A percentile compares a stretch with the other conserved stretches of the same genome.
Conservation (phyloP, 2,113 vertebrate genomes). For the Cryptoleucopteryx plumbea region DNA sequence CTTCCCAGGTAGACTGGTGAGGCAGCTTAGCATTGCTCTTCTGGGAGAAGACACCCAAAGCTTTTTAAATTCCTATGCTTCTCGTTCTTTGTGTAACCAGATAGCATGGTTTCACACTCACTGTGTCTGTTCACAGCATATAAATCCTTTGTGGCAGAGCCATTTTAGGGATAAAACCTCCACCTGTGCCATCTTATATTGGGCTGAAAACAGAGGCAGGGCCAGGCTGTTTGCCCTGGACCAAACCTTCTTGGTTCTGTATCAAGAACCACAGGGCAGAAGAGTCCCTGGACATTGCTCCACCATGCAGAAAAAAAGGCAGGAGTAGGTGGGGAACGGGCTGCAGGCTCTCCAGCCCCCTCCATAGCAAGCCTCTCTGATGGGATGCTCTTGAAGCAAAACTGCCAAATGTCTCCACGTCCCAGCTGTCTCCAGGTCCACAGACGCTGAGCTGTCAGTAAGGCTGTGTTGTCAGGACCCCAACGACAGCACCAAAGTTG, state of each 20-base stretch:
- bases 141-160: not conserved
- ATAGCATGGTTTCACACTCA: not conserved
- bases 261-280: not conserved
- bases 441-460: not conserved
- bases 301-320: not conserved
- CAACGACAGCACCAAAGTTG: not conserved
- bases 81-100: not conserved
- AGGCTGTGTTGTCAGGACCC: not conserved
- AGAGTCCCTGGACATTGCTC: not conserved
- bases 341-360: not conserved
- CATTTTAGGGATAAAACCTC: not conserved
- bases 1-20: not conserved
- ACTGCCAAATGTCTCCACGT: not conserved
- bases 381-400: not conserved
- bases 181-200: not conserved
- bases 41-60: not conserved
- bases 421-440: not conserved
- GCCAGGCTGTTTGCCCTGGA: not conserved
- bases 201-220: not conserved
- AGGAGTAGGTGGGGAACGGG: not conserved
- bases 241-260: not conserved
- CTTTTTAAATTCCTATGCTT: not conserved
- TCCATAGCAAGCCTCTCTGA: not conserved
- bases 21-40: not conserved
- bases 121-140: not conserved